phyloP scores from a whole-genome alignment of 2,113 vertebrate genomes.

The Scomber scombrus region DNA sequence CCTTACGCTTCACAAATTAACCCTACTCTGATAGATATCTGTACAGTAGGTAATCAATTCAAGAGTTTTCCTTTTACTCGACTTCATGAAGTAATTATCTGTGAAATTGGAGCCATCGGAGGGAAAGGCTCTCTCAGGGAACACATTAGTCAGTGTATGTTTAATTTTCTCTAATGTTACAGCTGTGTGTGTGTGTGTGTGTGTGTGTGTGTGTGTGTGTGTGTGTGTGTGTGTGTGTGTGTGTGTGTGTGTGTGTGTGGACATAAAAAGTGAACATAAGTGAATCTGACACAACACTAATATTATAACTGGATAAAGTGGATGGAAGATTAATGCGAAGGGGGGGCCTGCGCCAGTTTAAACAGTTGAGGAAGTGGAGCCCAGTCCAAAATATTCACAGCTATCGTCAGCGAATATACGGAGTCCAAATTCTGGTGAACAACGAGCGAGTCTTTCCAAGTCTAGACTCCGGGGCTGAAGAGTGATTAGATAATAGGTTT shows the following conservation, averaged over 20 bases:
- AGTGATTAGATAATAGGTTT: conserved; percentile 66
- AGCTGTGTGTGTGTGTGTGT: not conserved
- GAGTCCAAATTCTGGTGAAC: conserved; percentile 17
- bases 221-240: not conserved
- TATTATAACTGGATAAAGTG: not conserved
- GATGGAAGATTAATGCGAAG: not conserved
- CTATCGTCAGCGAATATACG: conserved; percentile 1
- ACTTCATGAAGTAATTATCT: too few species aligned
- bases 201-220: too few species aligned
- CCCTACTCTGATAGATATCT: too few species aligned
- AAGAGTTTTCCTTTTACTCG: too few species aligned
- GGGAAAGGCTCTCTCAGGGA: too few species aligned
- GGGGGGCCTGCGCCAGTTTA: not conserved
- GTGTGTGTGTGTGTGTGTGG: too few species aligned
- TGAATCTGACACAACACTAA: not conserved
- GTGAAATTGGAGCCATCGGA: too few species aligned
- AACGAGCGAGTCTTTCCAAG: conserved; percentile 34
- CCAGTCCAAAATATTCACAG: not conserved
- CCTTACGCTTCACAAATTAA: too few species aligned
- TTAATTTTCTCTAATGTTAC: not conserved
- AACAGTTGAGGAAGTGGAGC: not conserved
- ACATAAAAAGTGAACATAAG: not conserved
- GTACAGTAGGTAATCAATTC: too few species aligned
- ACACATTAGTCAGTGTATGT: not conserved
- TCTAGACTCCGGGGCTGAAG: conserved; percentile 31